Evolutionary conservation across 35 echinoderm and acorn worm species (phyloP).

Genomic region (Apostichopus parvimensis): DNA sequence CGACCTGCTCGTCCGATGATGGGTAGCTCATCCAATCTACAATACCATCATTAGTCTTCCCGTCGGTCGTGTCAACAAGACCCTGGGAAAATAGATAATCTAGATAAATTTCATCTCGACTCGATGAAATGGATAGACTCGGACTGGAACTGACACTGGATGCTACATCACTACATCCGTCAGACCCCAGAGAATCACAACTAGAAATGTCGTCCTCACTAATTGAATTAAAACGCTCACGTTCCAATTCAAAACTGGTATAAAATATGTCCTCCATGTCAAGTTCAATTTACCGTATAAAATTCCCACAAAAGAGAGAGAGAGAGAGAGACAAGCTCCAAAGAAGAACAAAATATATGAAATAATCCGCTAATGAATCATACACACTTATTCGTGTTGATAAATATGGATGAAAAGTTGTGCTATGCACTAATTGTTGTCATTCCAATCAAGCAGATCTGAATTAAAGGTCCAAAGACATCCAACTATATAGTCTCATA

Average conservation of each 20-base stretch:
- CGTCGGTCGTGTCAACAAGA: constrained; percentile 58
- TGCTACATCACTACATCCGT: constrained; percentile 3
- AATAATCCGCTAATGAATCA: not conserved
- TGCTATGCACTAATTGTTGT: too few relatives aligned
- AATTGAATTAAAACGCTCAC: constrained; percentile 86
- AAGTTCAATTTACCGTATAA: not conserved
- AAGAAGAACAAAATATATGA: not conserved
- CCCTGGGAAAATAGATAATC: constrained; percentile 97
- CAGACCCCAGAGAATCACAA: constrained; percentile 56
- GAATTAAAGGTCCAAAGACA: too few relatives aligned
- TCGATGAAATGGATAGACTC: constrained; percentile 36
- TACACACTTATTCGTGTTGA: not conserved
- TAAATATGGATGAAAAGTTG: not conserved
- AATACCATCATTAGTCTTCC: constrained; percentile 4
- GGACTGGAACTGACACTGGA: constrained; percentile 48
- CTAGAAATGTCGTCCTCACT: constrained; percentile 68
- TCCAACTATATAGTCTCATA: too few relatives aligned
- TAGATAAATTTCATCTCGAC: constrained; percentile 75
- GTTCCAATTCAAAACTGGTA: constrained; percentile 86
- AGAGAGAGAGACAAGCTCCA: not conserved
- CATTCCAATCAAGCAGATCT: too few relatives aligned
- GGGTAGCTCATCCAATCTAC: constrained; percentile 30
- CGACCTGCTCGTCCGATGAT: constrained; percentile 17
- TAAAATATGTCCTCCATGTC: constrained; percentile 88
- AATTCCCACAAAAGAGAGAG: not conserved